Percentiles rank a stretch among this genome's conserved stretches.
These are phyloP conservation scores for Campylomormyrus numenius DNA, from an alignment of 2,113 vertebrate genomes.

Conservation along the genomic window DNA sequence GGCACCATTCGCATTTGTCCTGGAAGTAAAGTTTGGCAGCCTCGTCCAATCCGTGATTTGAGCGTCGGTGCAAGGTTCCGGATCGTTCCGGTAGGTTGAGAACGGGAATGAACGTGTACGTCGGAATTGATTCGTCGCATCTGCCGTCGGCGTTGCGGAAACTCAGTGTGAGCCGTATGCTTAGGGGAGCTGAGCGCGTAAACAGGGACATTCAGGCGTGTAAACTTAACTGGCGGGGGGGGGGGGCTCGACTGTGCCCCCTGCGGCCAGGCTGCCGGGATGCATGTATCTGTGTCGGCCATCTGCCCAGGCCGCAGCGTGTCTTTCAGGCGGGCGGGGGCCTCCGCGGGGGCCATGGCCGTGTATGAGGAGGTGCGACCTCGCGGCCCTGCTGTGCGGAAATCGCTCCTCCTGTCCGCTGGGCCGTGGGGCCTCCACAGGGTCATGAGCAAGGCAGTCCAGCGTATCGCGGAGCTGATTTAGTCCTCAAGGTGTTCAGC, in stretches of 20 bases:
- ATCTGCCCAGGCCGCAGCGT: neutral
- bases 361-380: neutral
- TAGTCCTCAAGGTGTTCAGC: neutral
- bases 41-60: neutral
- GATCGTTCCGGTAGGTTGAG: neutral
- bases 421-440: neutral
- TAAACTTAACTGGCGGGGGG: neutral
- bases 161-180: neutral
- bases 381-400: neutral
- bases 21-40: neutral
- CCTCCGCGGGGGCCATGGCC: neutral
- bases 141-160: neutral
- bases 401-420: conserved; percentile 3
- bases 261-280: neutral
- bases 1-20: no score
- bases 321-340: neutral
- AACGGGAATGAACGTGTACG: neutral
- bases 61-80: neutral
- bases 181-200: neutral
- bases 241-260: neutral
- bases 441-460: neutral
- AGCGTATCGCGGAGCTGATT: neutral
- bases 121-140: neutral
- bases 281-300: neutral
- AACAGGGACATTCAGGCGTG: neutral